Percentiles rank a stretch among this genome's conserved stretches.
phyloP scores from a whole-genome alignment of 2,888 invertebrate species.

The Pheosia gnoma region DNA sequence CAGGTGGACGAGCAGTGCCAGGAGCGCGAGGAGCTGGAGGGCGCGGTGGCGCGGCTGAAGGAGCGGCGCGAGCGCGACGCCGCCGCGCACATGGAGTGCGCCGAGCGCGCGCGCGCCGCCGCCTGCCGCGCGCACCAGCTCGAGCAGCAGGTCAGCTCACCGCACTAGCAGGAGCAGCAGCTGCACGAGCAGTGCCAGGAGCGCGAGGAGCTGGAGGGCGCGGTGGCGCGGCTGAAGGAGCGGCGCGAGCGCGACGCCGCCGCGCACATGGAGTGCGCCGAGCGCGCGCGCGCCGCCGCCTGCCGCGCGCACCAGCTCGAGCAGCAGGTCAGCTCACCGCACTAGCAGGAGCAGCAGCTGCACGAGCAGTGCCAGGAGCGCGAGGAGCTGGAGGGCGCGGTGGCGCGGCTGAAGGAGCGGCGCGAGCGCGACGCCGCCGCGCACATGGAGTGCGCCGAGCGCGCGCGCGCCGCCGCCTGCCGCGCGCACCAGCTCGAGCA shows the following conservation, averaged over 20 bases:
- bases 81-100: slow-evolving; percentile 93
- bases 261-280: slow-evolving; percentile 93
- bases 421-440: slow-evolving; percentile 94
- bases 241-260: slow-evolving; percentile 95
- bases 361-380: slow-evolving; percentile 95
- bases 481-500: slow-evolving; percentile 86
- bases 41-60: slow-evolving; percentile 91
- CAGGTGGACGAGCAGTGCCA: slow-evolving; percentile 95
- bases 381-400: slow-evolving; percentile 94
- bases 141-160: slow-evolving; percentile 78
- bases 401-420: slow-evolving; percentile 92
- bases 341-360: slow-evolving; percentile 91
- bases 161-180: slow-evolving; percentile 89
- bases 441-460: slow-evolving; percentile 93
- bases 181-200: slow-evolving; percentile 95
- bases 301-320: slow-evolving; percentile 85
- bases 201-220: slow-evolving; percentile 95
- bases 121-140: slow-evolving; percentile 85
- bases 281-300: slow-evolving; percentile 85
- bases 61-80: slow-evolving; percentile 95
- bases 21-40: slow-evolving; percentile 96
- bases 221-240: slow-evolving; percentile 91
- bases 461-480: slow-evolving; percentile 83
- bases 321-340: slow-evolving; percentile 69
- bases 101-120: slow-evolving; percentile 86